Conservation (phyloP, 2,888 invertebrate genomes). For the Subacronicta megacephala region DNA sequence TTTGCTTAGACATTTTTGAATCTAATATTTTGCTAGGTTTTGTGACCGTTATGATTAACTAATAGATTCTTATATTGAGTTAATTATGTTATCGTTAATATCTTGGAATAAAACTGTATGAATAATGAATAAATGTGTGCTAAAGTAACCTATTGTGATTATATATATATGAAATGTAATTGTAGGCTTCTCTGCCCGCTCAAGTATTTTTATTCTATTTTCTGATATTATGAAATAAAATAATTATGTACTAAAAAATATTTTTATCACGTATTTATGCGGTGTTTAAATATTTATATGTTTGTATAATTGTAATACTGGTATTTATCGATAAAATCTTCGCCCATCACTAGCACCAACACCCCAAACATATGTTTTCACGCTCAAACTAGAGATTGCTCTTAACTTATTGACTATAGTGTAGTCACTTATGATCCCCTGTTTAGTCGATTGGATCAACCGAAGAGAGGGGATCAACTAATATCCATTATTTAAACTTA, state of each 20-base stretch:
- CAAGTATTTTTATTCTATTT: too few relatives aligned
- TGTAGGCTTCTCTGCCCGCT: too few relatives aligned
- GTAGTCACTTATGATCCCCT: slow-evolving; percentile 39
- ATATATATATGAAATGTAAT: too few relatives aligned
- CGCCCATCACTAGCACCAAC: slow-evolving; percentile 40
- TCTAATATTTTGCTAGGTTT: slow-evolving; percentile 10
- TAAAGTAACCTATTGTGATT: too few relatives aligned
- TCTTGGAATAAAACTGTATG: not conserved
- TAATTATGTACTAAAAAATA: too few relatives aligned
- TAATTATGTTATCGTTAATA: slow-evolving; percentile 23
- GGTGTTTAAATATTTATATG: too few relatives aligned
- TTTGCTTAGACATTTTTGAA: slow-evolving; percentile 21
- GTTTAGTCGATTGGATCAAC: slow-evolving; percentile 42
- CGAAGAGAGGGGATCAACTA: slow-evolving; percentile 18
- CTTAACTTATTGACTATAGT: slow-evolving; percentile 56
- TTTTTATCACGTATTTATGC: too few relatives aligned
- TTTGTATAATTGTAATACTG: not conserved
- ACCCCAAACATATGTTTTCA: slow-evolving; percentile 65
- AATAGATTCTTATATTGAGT: slow-evolving; percentile 1
- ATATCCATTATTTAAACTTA: slow-evolving; percentile 48
- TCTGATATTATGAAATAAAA: too few relatives aligned
- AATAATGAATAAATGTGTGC: too few relatives aligned
- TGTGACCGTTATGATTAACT: slow-evolving; percentile 11
- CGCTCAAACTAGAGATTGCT: slow-evolving; percentile 57
- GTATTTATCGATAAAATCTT: slow-evolving; percentile 36